Conservation (phyloP, 2,888 invertebrate species). For the Torymus tubicola region DNA sequence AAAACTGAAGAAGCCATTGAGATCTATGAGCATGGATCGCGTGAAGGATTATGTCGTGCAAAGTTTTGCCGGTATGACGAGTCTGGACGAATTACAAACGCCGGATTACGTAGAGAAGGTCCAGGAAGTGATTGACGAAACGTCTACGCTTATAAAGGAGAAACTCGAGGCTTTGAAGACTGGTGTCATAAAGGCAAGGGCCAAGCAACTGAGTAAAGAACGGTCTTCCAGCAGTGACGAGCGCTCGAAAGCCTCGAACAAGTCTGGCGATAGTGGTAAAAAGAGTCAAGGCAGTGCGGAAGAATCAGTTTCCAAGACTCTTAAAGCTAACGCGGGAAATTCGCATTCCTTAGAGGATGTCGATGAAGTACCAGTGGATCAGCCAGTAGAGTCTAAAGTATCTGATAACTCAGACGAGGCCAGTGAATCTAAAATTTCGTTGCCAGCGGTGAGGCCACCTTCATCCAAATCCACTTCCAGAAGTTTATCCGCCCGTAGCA, state of each 20-base stretch:
- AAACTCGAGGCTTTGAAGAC: conserved; percentile 67
- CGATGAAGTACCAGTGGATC: neutral
- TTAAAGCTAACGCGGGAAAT: conserved; percentile 55
- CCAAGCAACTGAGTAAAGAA: conserved; percentile 22
- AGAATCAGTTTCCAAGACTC: conserved; percentile 25
- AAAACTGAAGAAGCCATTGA: conserved; percentile 46
- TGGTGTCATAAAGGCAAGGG: conserved; percentile 52
- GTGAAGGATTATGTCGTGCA: conserved; percentile 65
- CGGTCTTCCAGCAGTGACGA: conserved; percentile 1
- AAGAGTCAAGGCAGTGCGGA: conserved; percentile 28
- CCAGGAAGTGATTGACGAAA: conserved; percentile 70
- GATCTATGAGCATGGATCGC: conserved; percentile 63
- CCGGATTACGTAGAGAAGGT: conserved; percentile 68
- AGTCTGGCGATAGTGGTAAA: neutral
- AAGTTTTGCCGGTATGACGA: conserved; percentile 63
- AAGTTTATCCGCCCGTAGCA: conserved; percentile 60
- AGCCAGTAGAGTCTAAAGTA: neutral
- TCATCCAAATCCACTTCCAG: conserved; percentile 60
- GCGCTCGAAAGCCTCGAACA: conserved; percentile 18
- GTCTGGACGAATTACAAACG: conserved; percentile 67
- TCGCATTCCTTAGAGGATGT: neutral
- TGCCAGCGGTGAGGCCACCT: conserved; percentile 69
- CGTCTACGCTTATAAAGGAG: conserved; percentile 67
- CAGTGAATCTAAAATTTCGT: conserved; percentile 54
- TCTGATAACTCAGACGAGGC: conserved; percentile 1